Percentiles rank a stretch among this genome's conserved stretches.
phyloP scores from a whole-genome alignment of 2,888 invertebrate genomes.

The Oxycera nigricornis region DNA sequence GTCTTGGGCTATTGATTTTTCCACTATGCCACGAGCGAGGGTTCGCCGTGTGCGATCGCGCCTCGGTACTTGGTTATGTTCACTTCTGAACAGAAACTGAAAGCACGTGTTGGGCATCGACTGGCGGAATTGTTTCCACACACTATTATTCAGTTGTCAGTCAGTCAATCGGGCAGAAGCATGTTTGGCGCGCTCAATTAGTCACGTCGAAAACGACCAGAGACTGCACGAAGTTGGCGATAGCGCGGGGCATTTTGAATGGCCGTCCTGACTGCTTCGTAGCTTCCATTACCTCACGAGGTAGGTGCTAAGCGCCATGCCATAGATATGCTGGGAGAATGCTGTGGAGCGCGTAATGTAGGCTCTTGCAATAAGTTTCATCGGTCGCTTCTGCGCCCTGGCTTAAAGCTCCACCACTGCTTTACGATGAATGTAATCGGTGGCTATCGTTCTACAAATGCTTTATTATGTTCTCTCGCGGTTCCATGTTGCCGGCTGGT shows the following conservation, averaged over 20 bases:
- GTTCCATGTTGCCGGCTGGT: too few relatives aligned
- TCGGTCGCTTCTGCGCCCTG: constrained; percentile 5
- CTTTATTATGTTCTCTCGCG: neutral
- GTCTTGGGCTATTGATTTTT: constrained; percentile 7
- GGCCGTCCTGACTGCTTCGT: too few relatives aligned
- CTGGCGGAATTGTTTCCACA: too few relatives aligned
- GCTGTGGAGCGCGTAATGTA: too few relatives aligned
- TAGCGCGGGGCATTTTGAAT: too few relatives aligned
- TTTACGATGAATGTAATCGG: neutral
- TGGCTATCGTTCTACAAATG: neutral
- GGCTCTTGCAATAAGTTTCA: neutral
- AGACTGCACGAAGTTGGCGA: too few relatives aligned
- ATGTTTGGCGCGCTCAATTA: neutral
- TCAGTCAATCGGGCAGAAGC: too few relatives aligned
- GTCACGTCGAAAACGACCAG: too few relatives aligned
- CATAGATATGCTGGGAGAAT: neutral
- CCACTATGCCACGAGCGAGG: neutral
- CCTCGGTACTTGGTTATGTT: constrained; percentile 29
- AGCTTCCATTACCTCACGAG: too few relatives aligned
- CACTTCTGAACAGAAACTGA: neutral
- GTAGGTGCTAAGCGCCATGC: neutral
- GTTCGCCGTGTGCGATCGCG: neutral
- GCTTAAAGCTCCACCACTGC: neutral
- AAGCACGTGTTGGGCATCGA: constrained; percentile 27
- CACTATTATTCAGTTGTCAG: too few relatives aligned